Base-by-base conservation (phyloP, 2,888 invertebrate genomes). In the Prosapia bicincta region DNA sequence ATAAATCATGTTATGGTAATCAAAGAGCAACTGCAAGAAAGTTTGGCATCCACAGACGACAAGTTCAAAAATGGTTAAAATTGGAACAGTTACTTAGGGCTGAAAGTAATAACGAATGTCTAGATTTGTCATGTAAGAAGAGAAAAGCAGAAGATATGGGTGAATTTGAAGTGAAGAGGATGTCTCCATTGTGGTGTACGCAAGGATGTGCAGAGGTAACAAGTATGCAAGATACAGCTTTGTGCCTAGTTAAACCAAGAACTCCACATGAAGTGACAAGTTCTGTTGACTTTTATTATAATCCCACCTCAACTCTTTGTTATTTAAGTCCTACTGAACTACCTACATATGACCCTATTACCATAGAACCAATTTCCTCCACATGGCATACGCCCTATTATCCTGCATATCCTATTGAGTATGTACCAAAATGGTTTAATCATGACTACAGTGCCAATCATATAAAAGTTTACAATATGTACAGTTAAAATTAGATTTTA, bases 1-100 rank as follows among this genome's bases (percentile, higher is more conserved):
- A 87, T 78, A 81, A 81, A 13, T 83, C 82, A 0, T 86, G 87
- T 23, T 84, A 84, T 15, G 85, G 86, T 0, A 87, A 87, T 79
- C 87, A 87, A 77, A 82, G 87, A 67, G 87, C 87, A 38, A 87
- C 87, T 1, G 87, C 87, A 3, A 83, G 86, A 69, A 86, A 86
- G 80, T 87, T 86, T 79, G 85, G 85, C 74, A 86, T 87, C 73
- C 87, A 87, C 80, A 84, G 87, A 7, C 84, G 87, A 15, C 87
- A 87, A 81, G 86, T 87, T 30, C 87, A 87, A 78, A 87, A 87
- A 80, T 87, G 87, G 87, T 81, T 87, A 1, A 84, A 85, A 13
- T 86, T 86, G 78, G 86, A 86, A 78, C 79, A 80, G 10, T 83
- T 85, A 9, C 82, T 87, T 1, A 82, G 85, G 9, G 84, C 84